Conservation (phyloP, 2,797 vertebrate genomes). For the Pteropus rufus region DNA sequence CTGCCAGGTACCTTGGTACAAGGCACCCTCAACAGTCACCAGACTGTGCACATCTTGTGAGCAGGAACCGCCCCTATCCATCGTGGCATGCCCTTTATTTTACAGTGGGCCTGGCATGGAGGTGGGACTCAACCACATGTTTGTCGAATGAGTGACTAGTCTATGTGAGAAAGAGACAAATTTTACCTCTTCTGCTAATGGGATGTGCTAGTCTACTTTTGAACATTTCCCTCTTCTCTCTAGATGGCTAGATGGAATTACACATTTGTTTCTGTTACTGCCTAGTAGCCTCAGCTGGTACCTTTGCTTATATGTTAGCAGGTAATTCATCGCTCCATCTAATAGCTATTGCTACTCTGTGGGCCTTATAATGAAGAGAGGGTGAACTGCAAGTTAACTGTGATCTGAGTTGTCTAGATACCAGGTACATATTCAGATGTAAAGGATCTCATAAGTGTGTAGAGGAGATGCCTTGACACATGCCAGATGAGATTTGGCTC, state of each 20-base stretch:
- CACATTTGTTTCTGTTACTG: not conserved
- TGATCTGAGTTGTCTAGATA: not conserved
- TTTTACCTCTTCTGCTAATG: not conserved
- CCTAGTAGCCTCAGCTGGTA: not conserved
- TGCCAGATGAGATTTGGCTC: not conserved
- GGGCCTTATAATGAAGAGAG: not conserved
- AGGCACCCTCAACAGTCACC: fast-evolving
- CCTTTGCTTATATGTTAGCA: not conserved
- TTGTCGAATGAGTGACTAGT: not conserved
- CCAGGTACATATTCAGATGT: not conserved
- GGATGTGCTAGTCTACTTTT: not conserved
- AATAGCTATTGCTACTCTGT: not conserved
- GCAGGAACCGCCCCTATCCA: too few species aligned
- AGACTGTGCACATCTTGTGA: not conserved
- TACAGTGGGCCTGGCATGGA: too few species aligned
- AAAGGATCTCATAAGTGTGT: not conserved
- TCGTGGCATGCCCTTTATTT: not conserved
- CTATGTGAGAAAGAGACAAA: not conserved
- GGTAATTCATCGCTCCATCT: not conserved
- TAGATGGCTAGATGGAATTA: not conserved
- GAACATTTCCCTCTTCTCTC: not conserved
- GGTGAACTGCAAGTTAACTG: not conserved
- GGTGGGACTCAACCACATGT: not conserved
- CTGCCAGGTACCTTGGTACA: not conserved
- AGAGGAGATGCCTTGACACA: not conserved